A percentile compares a stretch with the other conserved stretches of the same genome.
Evolutionary conservation across 2,888 invertebrate species (phyloP).

Genomic region (Andrena chrysosceles): DNA sequence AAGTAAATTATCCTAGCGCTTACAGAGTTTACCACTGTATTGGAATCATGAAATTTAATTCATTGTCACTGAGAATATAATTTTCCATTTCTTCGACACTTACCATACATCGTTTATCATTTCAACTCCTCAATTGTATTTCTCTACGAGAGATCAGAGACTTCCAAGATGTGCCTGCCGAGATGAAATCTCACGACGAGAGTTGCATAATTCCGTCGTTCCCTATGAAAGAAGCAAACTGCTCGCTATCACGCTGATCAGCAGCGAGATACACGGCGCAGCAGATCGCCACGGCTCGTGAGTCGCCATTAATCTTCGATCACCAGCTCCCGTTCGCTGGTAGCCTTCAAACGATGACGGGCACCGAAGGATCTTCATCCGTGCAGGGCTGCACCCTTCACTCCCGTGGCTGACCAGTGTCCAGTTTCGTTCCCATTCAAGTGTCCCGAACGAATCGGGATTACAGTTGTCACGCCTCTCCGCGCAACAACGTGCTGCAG

Average conservation of each 20-base stretch:
- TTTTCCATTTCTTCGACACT: no score
- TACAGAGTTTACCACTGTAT: no score
- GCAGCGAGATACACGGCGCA: slow-evolving; percentile 26
- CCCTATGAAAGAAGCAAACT: background rate
- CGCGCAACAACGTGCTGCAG: slow-evolving; percentile 64
- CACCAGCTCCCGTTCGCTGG: slow-evolving; percentile 30
- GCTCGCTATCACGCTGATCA: background rate
- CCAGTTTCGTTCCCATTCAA: slow-evolving; percentile 64
- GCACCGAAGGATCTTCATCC: slow-evolving; percentile 49
- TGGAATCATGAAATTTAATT: no score
- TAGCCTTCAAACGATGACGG: slow-evolving; percentile 32
- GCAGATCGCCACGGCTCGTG: slow-evolving; percentile 20
- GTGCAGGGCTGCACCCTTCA: slow-evolving; percentile 38
- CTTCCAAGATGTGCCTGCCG: no score
- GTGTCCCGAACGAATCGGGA: slow-evolving; percentile 58
- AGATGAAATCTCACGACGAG: no score
- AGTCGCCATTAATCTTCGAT: slow-evolving; percentile 52
- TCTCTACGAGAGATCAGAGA: no score
- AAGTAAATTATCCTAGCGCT: no score
- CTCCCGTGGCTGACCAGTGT: slow-evolving; percentile 60
- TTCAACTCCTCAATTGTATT: no score
- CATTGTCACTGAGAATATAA: no score
- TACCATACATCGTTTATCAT: no score
- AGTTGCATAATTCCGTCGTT: background rate
- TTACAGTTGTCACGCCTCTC: slow-evolving; percentile 78